Conservation (phyloP, 2,888 invertebrate species). For the Chesias legatella region DNA sequence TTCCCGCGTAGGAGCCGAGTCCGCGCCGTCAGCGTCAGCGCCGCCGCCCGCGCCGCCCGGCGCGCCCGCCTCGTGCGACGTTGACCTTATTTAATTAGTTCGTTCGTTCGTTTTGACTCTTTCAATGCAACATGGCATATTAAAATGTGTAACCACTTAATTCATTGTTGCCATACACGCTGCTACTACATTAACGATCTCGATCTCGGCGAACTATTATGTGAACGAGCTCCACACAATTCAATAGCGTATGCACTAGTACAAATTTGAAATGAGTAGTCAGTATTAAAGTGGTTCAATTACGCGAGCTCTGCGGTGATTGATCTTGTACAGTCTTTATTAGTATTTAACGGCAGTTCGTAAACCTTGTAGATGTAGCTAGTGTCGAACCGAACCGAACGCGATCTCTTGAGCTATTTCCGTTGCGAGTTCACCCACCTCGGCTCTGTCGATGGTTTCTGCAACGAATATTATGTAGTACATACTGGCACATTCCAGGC, state of each 20-base stretch:
- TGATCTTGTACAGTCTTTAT: conserved; percentile 21
- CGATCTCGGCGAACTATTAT: conserved; percentile 7
- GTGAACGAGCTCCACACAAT: conserved; percentile 12
- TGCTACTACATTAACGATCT: conserved; percentile 34
- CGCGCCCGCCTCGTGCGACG: conserved; percentile 54
- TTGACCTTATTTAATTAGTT: conserved; percentile 81
- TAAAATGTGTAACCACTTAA: conserved; percentile 70
- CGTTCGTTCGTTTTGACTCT: conserved; percentile 77
- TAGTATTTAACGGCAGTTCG: conserved; percentile 28
- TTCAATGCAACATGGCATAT: conserved; percentile 70
- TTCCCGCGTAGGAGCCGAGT: conserved; percentile 42
- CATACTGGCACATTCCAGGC: conserved; percentile 8
- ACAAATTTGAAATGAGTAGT: conserved; percentile 11
- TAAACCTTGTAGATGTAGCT: conserved; percentile 41
- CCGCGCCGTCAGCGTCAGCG: no score
- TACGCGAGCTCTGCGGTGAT: conserved; percentile 12
- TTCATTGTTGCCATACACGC: conserved; percentile 66
- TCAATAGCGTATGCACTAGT: conserved; percentile 9
- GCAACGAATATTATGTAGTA: conserved; percentile 30
- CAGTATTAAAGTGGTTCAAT: conserved; percentile 13
- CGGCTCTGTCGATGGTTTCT: conserved; percentile 51
- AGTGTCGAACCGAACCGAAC: conserved; percentile 46
- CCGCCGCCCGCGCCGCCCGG: conserved; percentile 38
- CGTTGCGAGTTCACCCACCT: conserved; percentile 67
- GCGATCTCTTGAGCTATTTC: conserved; percentile 59